Conservation (phyloP, 1,140 invertebrate species). For the Drosophila cardini region DNA sequence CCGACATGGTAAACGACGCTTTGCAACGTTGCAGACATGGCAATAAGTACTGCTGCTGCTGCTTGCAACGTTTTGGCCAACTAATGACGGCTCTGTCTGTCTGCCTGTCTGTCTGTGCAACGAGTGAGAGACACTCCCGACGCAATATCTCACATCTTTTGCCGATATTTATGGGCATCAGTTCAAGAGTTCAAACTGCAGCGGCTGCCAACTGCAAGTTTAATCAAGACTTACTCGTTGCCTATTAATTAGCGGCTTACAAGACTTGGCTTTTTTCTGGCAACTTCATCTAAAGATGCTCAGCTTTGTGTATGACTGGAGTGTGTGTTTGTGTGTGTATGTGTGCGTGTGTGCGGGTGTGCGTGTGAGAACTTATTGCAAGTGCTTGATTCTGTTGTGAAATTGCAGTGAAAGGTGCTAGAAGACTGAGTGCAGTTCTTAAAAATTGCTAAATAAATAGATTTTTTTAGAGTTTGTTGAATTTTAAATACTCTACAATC, state of each 20-base stretch:
- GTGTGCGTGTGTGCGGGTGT: conserved; percentile 3
- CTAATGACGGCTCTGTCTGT: conserved; percentile 59
- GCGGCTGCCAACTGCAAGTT: conserved; percentile 50
- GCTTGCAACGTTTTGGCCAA: conserved; percentile 11
- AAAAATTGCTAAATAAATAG: background rate
- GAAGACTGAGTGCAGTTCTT: conserved; percentile 17
- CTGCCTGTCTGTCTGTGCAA: no score
- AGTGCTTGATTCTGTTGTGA: background rate
- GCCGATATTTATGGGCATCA: conserved; percentile 72
- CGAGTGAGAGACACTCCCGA: background rate
- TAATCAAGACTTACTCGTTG: conserved; percentile 66
- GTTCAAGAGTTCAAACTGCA: conserved; percentile 69
- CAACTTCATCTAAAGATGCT: conserved; percentile 35
- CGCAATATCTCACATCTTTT: conserved; percentile 69
- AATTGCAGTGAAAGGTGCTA: conserved; percentile 40
- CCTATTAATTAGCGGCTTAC: conserved; percentile 76
- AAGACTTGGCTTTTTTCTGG: conserved; percentile 17
- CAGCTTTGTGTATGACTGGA: background rate
- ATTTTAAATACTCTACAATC: background rate
- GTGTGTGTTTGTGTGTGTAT: background rate
- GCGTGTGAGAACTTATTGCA: conserved; percentile 18
- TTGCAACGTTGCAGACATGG: conserved; percentile 41
- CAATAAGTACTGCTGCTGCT: background rate
- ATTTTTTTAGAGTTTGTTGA: background rate
- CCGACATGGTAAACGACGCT: conserved; percentile 75